Percentiles rank a stretch among this genome's conserved stretches.
Conservation (phyloP, 1,140 invertebrate species). For the Chrysoperla carnea region DNA sequence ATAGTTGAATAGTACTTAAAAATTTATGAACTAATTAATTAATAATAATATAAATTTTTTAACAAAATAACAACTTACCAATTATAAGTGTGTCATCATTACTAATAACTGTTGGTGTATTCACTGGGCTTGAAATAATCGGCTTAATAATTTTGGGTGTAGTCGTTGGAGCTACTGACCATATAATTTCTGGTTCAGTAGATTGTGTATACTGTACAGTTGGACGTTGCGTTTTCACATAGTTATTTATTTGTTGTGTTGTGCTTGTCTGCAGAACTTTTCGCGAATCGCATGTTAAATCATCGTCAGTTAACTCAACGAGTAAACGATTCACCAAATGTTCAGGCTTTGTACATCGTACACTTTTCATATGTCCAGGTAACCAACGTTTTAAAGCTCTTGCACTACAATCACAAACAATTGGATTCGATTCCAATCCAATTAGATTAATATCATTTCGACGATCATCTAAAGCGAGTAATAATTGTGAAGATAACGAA, state of each 20-base stretch:
- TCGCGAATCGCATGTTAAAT: constrained; percentile 53
- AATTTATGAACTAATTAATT: too few relatives aligned
- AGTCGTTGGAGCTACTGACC: constrained; percentile 56
- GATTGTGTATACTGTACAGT: constrained; percentile 30
- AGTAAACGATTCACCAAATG: constrained; percentile 43
- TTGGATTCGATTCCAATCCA: constrained; percentile 58
- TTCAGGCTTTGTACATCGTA: constrained; percentile 46
- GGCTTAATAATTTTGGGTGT: constrained; percentile 28
- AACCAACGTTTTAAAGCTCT: constrained; percentile 61
- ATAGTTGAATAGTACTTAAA: too few relatives aligned
- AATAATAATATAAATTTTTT: too few relatives aligned
- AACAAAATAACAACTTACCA: constrained; percentile 20
- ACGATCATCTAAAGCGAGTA: constrained; percentile 63
- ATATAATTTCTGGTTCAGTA: constrained; percentile 69
- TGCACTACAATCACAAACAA: constrained; percentile 71
- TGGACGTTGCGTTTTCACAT: constrained; percentile 23
- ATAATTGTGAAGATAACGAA: constrained; percentile 53
- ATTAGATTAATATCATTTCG: constrained; percentile 48
- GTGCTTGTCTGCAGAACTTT: constrained; percentile 31
- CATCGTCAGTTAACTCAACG: constrained; percentile 56
- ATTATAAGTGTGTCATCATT: constrained; percentile 86
- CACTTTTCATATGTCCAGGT: constrained; percentile 34
- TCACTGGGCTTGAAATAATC: constrained; percentile 32
- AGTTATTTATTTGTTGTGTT: constrained; percentile 22
- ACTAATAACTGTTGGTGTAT: constrained; percentile 37